Evolutionary conservation across 2,113 vertebrate genomes (phyloP), one percentile per base, ranked within the genome.

Genomic region (Apaloderma vittatum): DNA sequence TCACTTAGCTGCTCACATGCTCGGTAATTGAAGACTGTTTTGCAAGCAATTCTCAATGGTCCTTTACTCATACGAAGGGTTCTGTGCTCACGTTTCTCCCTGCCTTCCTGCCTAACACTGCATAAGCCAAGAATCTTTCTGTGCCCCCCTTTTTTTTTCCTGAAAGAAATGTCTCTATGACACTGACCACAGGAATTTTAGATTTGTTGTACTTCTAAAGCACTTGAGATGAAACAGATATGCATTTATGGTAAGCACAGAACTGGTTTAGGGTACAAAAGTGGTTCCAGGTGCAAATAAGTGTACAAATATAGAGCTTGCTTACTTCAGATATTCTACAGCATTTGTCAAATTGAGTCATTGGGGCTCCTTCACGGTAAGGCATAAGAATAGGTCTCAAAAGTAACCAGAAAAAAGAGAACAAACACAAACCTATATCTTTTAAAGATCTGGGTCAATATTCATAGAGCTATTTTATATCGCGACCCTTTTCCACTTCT

Each of bases 391-490:
- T 46, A 79, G 92, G 26, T 68, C 48, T 90, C 30, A 90, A 93
- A 90, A 81, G 27, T 54, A 83, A 58, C 46, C 17, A 22, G 14
- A 78, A 80, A 80, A 82, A 77, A 23, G 37, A 93, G 37, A 58
- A 86, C 49, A 90, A 95, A 74, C 16, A 77, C 29, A n/a, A 52
- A 74, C 57, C 30, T 22, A 7, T 37, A 15, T 62, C 34, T 86
- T 95, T 84, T 40, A 63, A 84, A 93, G n/a, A 77, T 65, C 49
- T 36, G 5, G 62, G 48, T 75, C 62, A 84, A 24, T 94, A 94
- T 87, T 91, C 62, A 76, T 51, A 6, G 65, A 68, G 61, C 30
- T 87, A 8, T 73, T 79, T 76, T 87, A 88, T 34, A 17, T 86
- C 66, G 62, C 54, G 63, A 45, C 20, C 19, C n/a, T 91, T 93